Evolutionary conservation across 1,140 invertebrate genomes (phyloP), one percentile per base, ranked within the genome.

Genomic region (Orussus abietinus): DNA sequence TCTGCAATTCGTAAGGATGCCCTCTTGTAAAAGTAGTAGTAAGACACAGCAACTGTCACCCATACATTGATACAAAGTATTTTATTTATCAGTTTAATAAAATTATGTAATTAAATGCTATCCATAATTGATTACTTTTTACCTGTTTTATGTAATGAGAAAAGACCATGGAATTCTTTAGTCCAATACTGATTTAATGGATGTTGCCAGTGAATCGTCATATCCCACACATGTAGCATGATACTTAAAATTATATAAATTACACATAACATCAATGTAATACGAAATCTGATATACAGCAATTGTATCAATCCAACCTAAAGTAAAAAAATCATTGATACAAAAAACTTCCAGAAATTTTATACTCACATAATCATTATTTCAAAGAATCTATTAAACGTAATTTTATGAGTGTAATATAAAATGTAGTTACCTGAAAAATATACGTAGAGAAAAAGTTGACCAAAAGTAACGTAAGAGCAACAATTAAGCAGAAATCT

Each of bases 1-100:
- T 88, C 84, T 46, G 80, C 80, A 34, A 88, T 80, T 45, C 77
- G 69, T 26, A 88, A 57, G 2, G 81, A 79, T 18, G 84, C 80
- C 48, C 82, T 75, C 62, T 87, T 88, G 62, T 82, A 85, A 41
- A 79, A 79, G 49, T 85, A 85, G 64, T 86, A 88, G 64, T 86
- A 86, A 35, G 83, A 74, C 10, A 83, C 78, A 20, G 84, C 80
- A 67, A 82, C 85, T 87, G 51, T 28, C n/a, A n/a, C n/a, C n/a
- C n/a, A n/a, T n/a, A 75, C 70, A 47, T 7, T 44, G 38, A 37
- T 31, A 49, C 47, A 30, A 38, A 30, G 47, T 26, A 25, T 39
- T 35, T 30, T 48, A 12, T n/a, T 42, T 13, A 28, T 26, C 2
- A 33, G 20, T 25, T 26, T 37, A 18, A 46, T 38, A 39, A 38